Base-by-base conservation (phyloP, 2,113 vertebrate species). In the Sinocyclocheilus anophthalmus region DNA sequence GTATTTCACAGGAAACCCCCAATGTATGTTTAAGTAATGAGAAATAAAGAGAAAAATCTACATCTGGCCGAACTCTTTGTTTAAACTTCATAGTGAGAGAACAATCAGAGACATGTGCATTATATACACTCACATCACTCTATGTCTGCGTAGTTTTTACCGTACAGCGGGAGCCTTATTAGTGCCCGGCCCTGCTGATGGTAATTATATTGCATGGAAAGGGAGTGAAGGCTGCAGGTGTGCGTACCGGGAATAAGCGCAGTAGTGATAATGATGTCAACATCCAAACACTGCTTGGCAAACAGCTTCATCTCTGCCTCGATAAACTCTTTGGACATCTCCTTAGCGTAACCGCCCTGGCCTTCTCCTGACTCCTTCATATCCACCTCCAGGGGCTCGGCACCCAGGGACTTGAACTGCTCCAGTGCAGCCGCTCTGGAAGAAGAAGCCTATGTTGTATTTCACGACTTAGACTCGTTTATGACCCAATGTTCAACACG, bases 251-350 rank as follows among this genome's bases (percentile, higher is more conserved):
- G 98, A 89, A 99, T 99, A 42, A 99, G 97, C 0, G 98, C 98
- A 1, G 98, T 99, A 90, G 94, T 98, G 91, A 99, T 95, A 3
- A 99, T 91, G 73, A 99, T 99, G 91, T 99, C 98, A 87, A 99
- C 95, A 0, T 99, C 98, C 90, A 95, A 95, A 91, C 97, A 99
- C 84, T 99, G 98, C 69, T 97, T 97, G 88, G 96, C 96, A 86
- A 99, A 99, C 37, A 99, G 95, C 87, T 97, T 97, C 98, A 99
- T 97, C 91, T 99, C 97, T 0, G 95, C 98, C 42, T 99, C 98
- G 59, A 98, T 97, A 92, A 99, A 99, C 91, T 99, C 97, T 90
- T 98, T 98, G 30, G 97, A 98, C 98, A 99, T 99, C 92, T 95
- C 97, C 86, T 98, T 99, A 61, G 98, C 97, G 2, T 99, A 99